Evolutionary conservation across 2,888 invertebrate genomes (phyloP), one percentile per base, ranked within the genome.

Genomic region (Pelosia muscerda): DNA sequence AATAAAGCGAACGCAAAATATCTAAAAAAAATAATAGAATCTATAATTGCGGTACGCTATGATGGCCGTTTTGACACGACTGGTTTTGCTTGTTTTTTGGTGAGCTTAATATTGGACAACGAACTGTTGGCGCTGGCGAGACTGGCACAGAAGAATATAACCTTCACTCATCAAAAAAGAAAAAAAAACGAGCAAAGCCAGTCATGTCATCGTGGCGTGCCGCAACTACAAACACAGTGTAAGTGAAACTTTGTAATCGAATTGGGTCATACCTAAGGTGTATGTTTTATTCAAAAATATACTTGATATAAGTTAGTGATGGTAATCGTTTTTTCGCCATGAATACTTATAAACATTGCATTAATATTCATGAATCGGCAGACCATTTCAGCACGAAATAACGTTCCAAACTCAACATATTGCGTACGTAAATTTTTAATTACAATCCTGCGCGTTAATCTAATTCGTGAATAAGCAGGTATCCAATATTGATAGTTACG

Each of bases 321-420:
- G 26, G 55, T 55, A 55, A 55, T 55, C 55, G 23, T 19, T 15
- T 55, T 26, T 55, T 55, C 26, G 25, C 25, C 55, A 55, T 25
- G 25, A 55, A 55, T 55, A 55, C 58, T 58, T 22, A 58, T 58
- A 58, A 19, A 31, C 3, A 58, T 28, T 28, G 28, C 63, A 54
- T 65, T 55, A 55, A 55, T 55, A 55, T 55, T 56, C 59, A 34
- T 55, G 13, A 25, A 55, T 55, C 55, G 25, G 54, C 26, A 13
- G 5, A 25, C 26, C 55, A 26, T 25, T 55, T 55, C 55, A 25
- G 55, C 15, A 55, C 25, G 15, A 55, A 55, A 15, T 55, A 13
- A 55, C 15, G 55, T 26, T 55, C 15, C 10, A 26, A 55, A 25
- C 13, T 55, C 25, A 55, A 49, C n/a, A n/a, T 26, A 55, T 55